Percentiles rank a stretch among this genome's conserved stretches.
Evolutionary conservation across 23 tunicate species (phyloP).

Genomic region (Halocynthia aurantium): DNA sequence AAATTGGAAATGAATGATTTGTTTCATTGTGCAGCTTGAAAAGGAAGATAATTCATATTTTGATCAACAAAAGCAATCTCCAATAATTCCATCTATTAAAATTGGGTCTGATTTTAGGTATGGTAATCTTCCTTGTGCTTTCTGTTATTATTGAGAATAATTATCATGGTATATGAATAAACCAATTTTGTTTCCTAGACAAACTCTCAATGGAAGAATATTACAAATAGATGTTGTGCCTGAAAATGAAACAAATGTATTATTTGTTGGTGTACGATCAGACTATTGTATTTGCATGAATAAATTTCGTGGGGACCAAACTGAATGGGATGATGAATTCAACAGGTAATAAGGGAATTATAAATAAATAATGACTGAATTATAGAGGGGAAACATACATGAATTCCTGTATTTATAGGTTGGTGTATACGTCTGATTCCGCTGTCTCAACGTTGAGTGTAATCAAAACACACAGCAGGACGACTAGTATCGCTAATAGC

Average conservation of each 20-base stretch:
- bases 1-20: too few species aligned
- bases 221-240: not conserved
- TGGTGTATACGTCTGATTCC: not conserved
- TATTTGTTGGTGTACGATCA: not conserved
- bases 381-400: not conserved
- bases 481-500: conserved; percentile 13
- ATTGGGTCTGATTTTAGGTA: too few species aligned
- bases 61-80: too few species aligned
- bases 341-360: not conserved
- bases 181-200: not conserved
- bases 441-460: conserved; percentile 1
- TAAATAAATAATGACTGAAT: not conserved
- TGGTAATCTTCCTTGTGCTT: too few species aligned
- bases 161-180: not conserved
- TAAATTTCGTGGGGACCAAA: not conserved
- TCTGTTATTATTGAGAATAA: too few species aligned
- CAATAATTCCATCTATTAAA: too few species aligned
- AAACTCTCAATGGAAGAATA: conserved; percentile 8
- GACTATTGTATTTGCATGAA: not conserved
- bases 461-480: conserved; percentile 6
- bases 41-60: too few species aligned
- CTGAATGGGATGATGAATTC: conserved; percentile 1
- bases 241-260: not conserved
- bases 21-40: too few species aligned
- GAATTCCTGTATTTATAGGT: not conserved